Conservation (phyloP, 2,888 invertebrate species). For the Lysandra coridon region DNA sequence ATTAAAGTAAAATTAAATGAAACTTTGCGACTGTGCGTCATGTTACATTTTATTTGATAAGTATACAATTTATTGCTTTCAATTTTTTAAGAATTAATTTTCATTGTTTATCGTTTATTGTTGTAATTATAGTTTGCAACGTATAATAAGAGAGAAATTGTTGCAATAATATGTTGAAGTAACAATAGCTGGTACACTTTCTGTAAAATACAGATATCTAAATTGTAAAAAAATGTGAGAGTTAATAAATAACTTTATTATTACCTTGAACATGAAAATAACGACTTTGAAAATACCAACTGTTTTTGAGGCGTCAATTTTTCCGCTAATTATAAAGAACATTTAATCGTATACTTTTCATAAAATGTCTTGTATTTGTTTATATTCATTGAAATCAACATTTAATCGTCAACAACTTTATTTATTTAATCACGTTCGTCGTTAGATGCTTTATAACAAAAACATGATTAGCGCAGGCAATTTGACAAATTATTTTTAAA, state of each 20-base stretch:
- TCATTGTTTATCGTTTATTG: slow-evolving; percentile 20
- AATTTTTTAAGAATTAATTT: not conserved
- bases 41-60: not conserved
- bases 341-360: too few relatives aligned
- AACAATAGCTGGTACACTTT: slow-evolving; percentile 16
- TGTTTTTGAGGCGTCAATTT: too few relatives aligned
- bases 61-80: not conserved
- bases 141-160: slow-evolving; percentile 5
- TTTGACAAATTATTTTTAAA: slow-evolving; percentile 33
- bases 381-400: not conserved
- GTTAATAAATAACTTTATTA: not conserved
- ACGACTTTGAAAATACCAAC: not conserved
- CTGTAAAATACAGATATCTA: slow-evolving; percentile 9
- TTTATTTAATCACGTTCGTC: not conserved
- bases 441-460: not conserved
- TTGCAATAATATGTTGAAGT: not conserved
- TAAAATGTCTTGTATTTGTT: not conserved
- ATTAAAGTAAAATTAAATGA: not conserved
- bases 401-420: not conserved
- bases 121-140: slow-evolving; percentile 27
- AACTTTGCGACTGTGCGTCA: not conserved
- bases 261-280: not conserved
- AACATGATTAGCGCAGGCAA: slow-evolving; percentile 17
- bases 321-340: too few relatives aligned
- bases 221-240: slow-evolving; percentile 12